A percentile compares a stretch with the other conserved stretches of the same genome.
These are phyloP conservation scores for Channa argus DNA, from an alignment of 2,113 vertebrate genomes.

Conservation along the genomic window DNA sequence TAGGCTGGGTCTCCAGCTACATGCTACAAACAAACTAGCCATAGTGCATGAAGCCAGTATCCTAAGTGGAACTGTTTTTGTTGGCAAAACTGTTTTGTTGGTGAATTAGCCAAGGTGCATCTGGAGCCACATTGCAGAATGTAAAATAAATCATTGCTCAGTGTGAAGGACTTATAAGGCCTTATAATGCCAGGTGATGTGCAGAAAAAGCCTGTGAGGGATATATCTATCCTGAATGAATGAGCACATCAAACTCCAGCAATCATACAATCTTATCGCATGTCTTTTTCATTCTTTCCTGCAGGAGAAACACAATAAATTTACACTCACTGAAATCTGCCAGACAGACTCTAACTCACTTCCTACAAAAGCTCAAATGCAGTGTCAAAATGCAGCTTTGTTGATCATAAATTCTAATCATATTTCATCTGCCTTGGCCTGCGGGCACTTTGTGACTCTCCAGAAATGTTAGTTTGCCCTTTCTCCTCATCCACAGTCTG, in stretches of 20 bases:
- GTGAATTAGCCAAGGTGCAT: slow-evolving; percentile 5
- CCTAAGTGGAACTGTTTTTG: slow-evolving; percentile 20
- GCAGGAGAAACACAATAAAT: slow-evolving; percentile 49
- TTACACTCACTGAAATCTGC: slow-evolving; percentile 24
- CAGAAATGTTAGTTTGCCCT: slow-evolving; percentile 18
- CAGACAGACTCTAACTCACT: slow-evolving; percentile 49
- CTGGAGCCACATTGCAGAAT: slow-evolving; percentile 11
- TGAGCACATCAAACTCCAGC: slow-evolving; percentile 22
- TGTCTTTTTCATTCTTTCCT: slow-evolving; percentile 35
- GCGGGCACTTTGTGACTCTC: slow-evolving; percentile 18
- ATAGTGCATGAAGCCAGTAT: slow-evolving; percentile 14
- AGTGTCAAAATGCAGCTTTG: slow-evolving; percentile 46
- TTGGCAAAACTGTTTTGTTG: not conserved
- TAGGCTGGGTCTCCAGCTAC: too few species aligned
- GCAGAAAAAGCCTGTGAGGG: slow-evolving; percentile 9
- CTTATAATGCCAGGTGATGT: not conserved
- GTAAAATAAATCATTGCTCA: slow-evolving; percentile 2
- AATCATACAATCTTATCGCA: slow-evolving; percentile 22
- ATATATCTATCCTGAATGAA: slow-evolving; percentile 18
- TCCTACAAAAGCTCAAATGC: slow-evolving; percentile 16
- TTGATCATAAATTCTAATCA: slow-evolving; percentile 49
- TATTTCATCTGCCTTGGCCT: slow-evolving; percentile 35
- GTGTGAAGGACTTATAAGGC: slow-evolving; percentile 11
- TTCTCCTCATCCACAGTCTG: slow-evolving; percentile 11
- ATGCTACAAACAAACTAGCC: too few species aligned